These are phyloP conservation scores for Eulithis testata DNA, from an alignment of 2,888 invertebrate genomes.

Conservation along the genomic window DNA sequence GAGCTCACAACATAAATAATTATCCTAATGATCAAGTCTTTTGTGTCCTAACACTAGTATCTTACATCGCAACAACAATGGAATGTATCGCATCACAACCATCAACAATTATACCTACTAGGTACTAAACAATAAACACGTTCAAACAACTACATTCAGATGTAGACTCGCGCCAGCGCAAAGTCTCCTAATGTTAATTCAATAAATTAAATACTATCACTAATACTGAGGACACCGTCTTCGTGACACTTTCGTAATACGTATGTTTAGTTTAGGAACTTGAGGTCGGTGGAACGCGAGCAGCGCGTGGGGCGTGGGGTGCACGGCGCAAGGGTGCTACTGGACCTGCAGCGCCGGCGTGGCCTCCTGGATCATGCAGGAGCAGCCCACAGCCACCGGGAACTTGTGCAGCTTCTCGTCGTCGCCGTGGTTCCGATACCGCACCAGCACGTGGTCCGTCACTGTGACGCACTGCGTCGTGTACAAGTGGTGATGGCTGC, in stretches of 20 bases:
- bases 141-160: background rate
- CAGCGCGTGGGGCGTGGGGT: conserved; percentile 5
- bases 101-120: conserved; percentile 1
- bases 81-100: conserved; percentile 31
- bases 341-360: conserved; percentile 49
- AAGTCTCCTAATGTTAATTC: conserved; percentile 5
- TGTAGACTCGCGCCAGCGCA: conserved; percentile 32
- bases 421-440: conserved; percentile 48
- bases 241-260: conserved; percentile 3
- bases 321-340: conserved; percentile 46
- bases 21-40: conserved; percentile 33
- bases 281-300: conserved; percentile 31
- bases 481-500: conserved; percentile 60
- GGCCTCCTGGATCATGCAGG: conserved; percentile 66
- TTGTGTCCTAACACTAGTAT: conserved; percentile 22
- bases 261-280: conserved; percentile 34
- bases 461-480: conserved; percentile 72
- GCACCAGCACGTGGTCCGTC: conserved; percentile 71
- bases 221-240: conserved; percentile 22
- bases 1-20: conserved; percentile 24
- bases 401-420: conserved; percentile 40
- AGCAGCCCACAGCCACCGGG: conserved; percentile 73
- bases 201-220: conserved; percentile 31
- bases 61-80: conserved; percentile 23
- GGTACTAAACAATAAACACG: conserved; percentile 10